Evolutionary conservation across 2,797 vertebrate genomes (phyloP).

Genomic region (Limosa lapponica): DNA sequence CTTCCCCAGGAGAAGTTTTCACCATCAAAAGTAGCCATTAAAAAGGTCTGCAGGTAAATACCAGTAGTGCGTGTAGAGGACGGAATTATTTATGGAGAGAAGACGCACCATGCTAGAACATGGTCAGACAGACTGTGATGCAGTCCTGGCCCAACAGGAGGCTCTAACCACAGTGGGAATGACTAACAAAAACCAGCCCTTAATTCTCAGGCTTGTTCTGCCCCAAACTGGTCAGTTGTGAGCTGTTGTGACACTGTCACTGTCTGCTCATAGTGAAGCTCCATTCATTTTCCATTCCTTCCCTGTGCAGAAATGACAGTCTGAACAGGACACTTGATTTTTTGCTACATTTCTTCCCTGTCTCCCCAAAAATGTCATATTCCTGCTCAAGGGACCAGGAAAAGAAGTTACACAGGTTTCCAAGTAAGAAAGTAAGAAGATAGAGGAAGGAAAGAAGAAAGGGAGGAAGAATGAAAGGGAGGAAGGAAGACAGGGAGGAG

Average conservation of each 20-base stretch:
- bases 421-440: too few relatives aligned
- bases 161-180: neutral
- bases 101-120: neutral
- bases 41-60: neutral
- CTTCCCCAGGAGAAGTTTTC: neutral
- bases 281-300: neutral
- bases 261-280: neutral
- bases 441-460: too few relatives aligned
- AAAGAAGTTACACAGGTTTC: neutral
- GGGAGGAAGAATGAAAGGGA: rapidly evolving
- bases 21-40: neutral
- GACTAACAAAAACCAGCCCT: neutral
- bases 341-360: neutral
- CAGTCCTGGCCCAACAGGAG: neutral
- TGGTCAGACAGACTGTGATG: neutral
- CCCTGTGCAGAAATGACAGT: neutral
- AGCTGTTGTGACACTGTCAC: neutral
- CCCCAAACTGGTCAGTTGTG: neutral
- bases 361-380: neutral
- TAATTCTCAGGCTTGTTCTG: neutral
- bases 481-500: too few relatives aligned
- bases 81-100: neutral
- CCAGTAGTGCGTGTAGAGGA: neutral
- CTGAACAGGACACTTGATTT: neutral
- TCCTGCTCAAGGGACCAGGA: neutral